Percentiles rank a stretch among this genome's conserved stretches.
phyloP scores from a whole-genome alignment of 30 jellyfish, hydroid and myxozoan species.

The Aurelia sp. region DNA sequence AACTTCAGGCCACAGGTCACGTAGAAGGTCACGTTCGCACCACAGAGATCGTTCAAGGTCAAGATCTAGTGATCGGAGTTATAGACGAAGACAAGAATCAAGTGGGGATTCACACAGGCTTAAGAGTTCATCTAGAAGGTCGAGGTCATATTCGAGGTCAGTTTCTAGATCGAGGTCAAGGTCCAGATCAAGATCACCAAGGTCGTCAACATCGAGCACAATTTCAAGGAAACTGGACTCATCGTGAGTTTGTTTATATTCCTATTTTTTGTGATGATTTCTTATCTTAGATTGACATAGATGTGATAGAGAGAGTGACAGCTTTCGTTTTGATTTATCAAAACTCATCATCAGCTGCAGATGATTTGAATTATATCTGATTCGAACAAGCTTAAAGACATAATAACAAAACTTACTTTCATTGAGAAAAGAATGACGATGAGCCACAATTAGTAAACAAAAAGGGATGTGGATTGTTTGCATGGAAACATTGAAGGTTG shows the following conservation, averaged over 20 bases:
- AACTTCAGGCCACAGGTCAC: slow-evolving; percentile 65
- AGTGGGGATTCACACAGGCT: background rate
- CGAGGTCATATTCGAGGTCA: slow-evolving; percentile 54
- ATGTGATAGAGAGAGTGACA: too few relatives aligned
- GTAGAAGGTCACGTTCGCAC: slow-evolving; percentile 78
- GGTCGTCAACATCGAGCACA: slow-evolving; percentile 58
- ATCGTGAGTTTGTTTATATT: slow-evolving; percentile 58
- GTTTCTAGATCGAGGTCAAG: slow-evolving; percentile 68
- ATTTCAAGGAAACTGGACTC: slow-evolving; percentile 71
- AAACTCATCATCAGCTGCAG: too few relatives aligned
- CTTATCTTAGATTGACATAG: background rate
- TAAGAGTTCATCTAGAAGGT: slow-evolving; percentile 19
- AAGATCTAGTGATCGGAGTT: slow-evolving; percentile 58
- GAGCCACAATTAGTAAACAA: too few relatives aligned
- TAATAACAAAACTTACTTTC: too few relatives aligned
- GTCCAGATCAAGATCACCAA: slow-evolving; percentile 67
- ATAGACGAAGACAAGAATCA: slow-evolving; percentile 14
- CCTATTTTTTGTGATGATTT: background rate
- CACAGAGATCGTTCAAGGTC: slow-evolving; percentile 76
- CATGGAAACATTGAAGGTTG: too few relatives aligned
- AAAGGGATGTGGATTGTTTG: too few relatives aligned
- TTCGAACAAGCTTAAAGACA: background rate
- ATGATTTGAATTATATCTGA: background rate
- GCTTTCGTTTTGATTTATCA: too few relatives aligned
- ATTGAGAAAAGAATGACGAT: too few relatives aligned